Evolutionary conservation across 2,797 vertebrate species (phyloP).

Genomic region (Limosa lapponica): DNA sequence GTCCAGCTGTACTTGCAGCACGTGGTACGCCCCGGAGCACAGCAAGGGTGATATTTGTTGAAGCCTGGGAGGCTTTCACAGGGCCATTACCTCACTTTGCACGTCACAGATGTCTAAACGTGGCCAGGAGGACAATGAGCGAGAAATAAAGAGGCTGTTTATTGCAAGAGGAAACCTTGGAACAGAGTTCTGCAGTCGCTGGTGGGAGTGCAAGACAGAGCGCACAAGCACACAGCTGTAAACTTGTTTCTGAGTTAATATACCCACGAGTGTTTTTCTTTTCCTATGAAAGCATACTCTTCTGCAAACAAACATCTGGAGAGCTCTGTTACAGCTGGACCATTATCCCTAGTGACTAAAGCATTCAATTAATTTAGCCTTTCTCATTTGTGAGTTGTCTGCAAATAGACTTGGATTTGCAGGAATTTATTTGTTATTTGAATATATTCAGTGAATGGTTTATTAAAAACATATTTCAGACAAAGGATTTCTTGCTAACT

Average conservation of each 20-base stretch:
- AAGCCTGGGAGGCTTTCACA: neutral
- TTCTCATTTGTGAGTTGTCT: slow-evolving; percentile 28
- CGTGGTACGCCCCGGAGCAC: neutral
- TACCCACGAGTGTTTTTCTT: slow-evolving; percentile 53
- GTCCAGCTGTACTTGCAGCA: neutral
- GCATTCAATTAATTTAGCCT: slow-evolving; percentile 43
- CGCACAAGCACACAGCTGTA: slow-evolving; percentile 4
- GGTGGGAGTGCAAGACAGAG: slow-evolving; percentile 10
- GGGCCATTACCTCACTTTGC: neutral
- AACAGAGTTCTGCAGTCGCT: neutral
- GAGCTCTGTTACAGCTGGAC: slow-evolving; percentile 62
- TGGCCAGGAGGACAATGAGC: slow-evolving; percentile 13
- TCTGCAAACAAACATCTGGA: slow-evolving; percentile 68
- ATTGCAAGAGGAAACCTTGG: slow-evolving; percentile 1
- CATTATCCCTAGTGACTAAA: slow-evolving; percentile 17
- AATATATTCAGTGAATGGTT: neutral
- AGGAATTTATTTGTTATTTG: slow-evolving; percentile 32
- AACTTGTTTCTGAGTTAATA: slow-evolving; percentile 49
- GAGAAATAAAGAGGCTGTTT: slow-evolving; percentile 34
- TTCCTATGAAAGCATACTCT: slow-evolving; percentile 10
- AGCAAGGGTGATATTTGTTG: neutral
- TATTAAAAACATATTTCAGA: slow-evolving; percentile 71
- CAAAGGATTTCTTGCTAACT: neutral
- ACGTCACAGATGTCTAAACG: slow-evolving; percentile 24
- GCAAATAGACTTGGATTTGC: neutral